Evolutionary conservation across 2,888 invertebrate species (phyloP), one percentile per base, ranked within the genome.

Genomic region (Pseudoips prasinana): DNA sequence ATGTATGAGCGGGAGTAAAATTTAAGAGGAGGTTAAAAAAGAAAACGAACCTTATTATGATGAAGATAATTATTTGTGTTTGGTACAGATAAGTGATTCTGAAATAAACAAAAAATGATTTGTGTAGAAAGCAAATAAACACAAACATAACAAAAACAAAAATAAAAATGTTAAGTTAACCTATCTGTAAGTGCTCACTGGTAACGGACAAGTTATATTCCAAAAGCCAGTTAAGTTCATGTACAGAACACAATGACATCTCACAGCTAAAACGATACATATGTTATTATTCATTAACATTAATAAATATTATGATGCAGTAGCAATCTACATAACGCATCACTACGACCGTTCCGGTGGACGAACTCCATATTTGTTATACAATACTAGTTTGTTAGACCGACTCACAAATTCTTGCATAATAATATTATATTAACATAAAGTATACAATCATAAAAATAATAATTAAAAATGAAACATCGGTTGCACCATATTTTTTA

Each of bases 41-140:
- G 78, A 79, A 83, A 87, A 89, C 87, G 87, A 89, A 94, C 94
- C 94, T 94, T 94, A 90, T 91, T 92, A 85, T 92, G 93, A 90
- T 93, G 94, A 75, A 92, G 93, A 90, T 92, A 94, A 92, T 93
- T 94, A 93, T 92, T 92, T 92, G 92, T 93, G 92, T 92, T 92
- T 91, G 94, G 94, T 91, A 94, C 94, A 92, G 93, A 93, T 92
- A 94, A 94, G 92, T 94, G 94, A 91, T 92, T 94, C 94, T 94
- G 94, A 90, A 94, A 94, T 93, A 94, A 90, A 91, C 90, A 91
- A 86, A 81, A 85, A 83, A 76, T 81, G 80, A 77, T 76, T 77
- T 73, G 84, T 86, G 85, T 86, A 76, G 72, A 77, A 87, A 90
- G 91, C 88, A 90, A 90, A 90, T 90, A 89, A 85, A 85, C 78